Conservation (phyloP, 2,797 vertebrate species). For the Falco berigora region DNA sequence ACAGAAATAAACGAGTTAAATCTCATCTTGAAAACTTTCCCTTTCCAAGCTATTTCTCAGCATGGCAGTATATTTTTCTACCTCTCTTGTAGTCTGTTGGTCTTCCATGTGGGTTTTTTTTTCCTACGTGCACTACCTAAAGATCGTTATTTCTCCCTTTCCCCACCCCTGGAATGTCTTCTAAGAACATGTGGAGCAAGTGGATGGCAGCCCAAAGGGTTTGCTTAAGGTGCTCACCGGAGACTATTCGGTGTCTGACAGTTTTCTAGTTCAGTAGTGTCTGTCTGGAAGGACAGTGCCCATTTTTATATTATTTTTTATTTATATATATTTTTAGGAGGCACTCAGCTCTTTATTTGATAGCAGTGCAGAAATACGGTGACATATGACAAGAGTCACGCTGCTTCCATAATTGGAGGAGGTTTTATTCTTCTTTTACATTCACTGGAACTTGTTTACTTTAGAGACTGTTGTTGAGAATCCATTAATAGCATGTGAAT, state of each 20-base stretch:
- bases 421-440: not conserved
- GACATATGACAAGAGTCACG: not conserved
- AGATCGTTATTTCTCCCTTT: not conserved
- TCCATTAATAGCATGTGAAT: not conserved
- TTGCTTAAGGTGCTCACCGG: not conserved
- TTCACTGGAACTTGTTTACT: constrained; percentile 19
- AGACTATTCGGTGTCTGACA: not conserved
- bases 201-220: not conserved
- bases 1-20: not conserved
- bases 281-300: not conserved
- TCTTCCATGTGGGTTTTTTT: not conserved
- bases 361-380: not conserved
- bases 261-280: not conserved
- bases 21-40: not conserved
- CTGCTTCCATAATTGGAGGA: not conserved
- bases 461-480: constrained; percentile 1
- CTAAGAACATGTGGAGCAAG: not conserved
- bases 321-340: not conserved
- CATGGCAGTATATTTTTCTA: not conserved
- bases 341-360: not conserved
- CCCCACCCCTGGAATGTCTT: not conserved
- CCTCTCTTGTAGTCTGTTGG: not conserved
- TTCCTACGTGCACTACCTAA: not conserved
- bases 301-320: too few relatives aligned
- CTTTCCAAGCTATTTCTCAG: not conserved